Evolutionary conservation across 2,888 invertebrate genomes (phyloP).

Genomic region (Agonopterix alstromeriana): DNA sequence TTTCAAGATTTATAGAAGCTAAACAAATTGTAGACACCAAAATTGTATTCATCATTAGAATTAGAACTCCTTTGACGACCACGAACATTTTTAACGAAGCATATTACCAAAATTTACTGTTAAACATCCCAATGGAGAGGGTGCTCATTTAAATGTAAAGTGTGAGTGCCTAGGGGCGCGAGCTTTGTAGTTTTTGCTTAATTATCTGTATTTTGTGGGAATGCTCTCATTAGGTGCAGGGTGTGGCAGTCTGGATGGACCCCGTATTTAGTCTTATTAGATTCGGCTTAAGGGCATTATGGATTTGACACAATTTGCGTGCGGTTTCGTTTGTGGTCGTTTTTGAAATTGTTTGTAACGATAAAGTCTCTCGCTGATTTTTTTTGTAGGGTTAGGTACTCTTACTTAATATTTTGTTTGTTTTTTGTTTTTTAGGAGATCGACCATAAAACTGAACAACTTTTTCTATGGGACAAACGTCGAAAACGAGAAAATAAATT

Average conservation of each 20-base stretch:
- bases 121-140: conserved; percentile 41
- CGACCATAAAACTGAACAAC: too few species aligned
- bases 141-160: conserved; percentile 68
- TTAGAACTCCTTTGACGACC: not conserved
- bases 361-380: too few species aligned
- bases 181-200: conserved; percentile 70
- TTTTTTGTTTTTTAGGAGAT: too few species aligned
- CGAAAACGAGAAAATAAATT: too few species aligned
- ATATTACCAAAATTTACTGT: conserved; percentile 25
- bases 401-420: too few species aligned
- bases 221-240: conserved; percentile 50
- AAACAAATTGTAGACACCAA: too few species aligned
- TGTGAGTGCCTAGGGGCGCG: conserved; percentile 42
- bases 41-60: too few species aligned
- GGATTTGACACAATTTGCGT: conserved; percentile 12
- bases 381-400: too few species aligned
- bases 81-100: conserved; percentile 1
- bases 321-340: conserved; percentile 3
- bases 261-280: conserved; percentile 45
- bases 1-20: too few species aligned
- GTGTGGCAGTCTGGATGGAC: conserved; percentile 28
- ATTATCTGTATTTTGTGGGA: conserved; percentile 57
- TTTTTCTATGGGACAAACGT: too few species aligned
- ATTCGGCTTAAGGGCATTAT: conserved; percentile 64
- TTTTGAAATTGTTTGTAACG: too few species aligned